A percentile compares a stretch with the other conserved stretches of the same genome.
Conservation (phyloP, 2,888 invertebrate genomes). For the Idaea biselata region DNA sequence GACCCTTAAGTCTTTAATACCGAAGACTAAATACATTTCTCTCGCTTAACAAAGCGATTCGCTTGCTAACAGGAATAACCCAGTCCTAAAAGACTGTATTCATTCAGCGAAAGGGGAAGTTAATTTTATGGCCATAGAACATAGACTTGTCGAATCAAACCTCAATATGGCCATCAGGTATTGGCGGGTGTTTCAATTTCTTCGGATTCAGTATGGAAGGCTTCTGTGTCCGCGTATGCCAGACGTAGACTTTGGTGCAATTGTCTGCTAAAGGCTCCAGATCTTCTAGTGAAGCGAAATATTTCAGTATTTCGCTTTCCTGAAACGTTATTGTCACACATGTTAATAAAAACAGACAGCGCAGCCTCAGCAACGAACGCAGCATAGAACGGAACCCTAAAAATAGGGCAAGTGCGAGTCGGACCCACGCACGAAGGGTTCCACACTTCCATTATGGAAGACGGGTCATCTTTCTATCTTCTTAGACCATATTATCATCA, state of each 20-base stretch:
- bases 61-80: background rate
- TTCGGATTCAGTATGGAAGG: conserved; percentile 85
- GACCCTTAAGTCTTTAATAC: background rate
- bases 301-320: conserved; percentile 91
- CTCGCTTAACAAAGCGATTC: background rate
- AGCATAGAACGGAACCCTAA: too few species aligned
- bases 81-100: background rate
- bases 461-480: too few species aligned
- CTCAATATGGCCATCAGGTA: conserved; percentile 66
- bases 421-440: too few species aligned
- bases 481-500: too few species aligned
- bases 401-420: too few species aligned
- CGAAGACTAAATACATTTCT: background rate
- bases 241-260: conserved; percentile 97
- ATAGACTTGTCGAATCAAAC: conserved; percentile 46
- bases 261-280: conserved; percentile 95
- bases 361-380: too few species aligned
- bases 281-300: conserved; percentile 85
- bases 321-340: conserved; percentile 39
- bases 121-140: background rate
- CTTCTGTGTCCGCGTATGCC: conserved; percentile 98
- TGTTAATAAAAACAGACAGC: background rate
- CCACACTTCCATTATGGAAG: too few species aligned
- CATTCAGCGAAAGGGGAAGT: background rate
- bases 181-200: conserved; percentile 78